These are phyloP conservation scores for Xestia ashworthii DNA, from an alignment of 2,888 invertebrate species.

Conservation along the genomic window DNA sequence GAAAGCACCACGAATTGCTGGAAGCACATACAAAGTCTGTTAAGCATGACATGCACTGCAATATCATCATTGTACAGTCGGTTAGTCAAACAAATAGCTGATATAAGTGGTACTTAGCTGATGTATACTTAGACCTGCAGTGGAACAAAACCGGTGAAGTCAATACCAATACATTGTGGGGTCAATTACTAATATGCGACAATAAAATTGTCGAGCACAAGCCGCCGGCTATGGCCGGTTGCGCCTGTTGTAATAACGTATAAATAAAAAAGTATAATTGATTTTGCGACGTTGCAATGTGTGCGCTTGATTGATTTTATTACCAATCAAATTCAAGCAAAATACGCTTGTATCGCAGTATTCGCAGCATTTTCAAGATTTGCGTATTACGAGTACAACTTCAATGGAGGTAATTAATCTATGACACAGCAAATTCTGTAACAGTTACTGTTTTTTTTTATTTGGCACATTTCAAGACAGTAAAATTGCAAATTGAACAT, in stretches of 20 bases:
- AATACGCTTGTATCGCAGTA: background rate
- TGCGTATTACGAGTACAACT: background rate
- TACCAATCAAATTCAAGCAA: slow-evolving; percentile 5
- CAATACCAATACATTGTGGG: slow-evolving; percentile 22
- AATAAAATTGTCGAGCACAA: slow-evolving; percentile 20
- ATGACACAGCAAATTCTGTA: background rate
- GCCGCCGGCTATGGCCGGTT: slow-evolving; percentile 10
- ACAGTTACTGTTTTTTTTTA: background rate
- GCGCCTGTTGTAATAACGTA: background rate
- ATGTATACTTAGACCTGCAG: slow-evolving; percentile 6
- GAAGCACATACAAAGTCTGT: background rate
- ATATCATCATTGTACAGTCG: slow-evolving; percentile 8
- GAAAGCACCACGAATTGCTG: background rate
- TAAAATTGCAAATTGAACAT: background rate
- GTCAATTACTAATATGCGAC: slow-evolving; percentile 42
- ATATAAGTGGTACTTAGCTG: background rate
- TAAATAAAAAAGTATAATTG: slow-evolving; percentile 31
- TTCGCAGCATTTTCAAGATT: background rate
- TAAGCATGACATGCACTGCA: slow-evolving; percentile 15
- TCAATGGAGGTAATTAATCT: background rate
- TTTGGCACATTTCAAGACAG: background rate
- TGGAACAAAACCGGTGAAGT: slow-evolving; percentile 9
- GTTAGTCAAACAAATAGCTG: slow-evolving; percentile 7
- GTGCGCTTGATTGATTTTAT: slow-evolving; percentile 22
- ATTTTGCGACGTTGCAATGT: slow-evolving; percentile 23